Evolutionary conservation across 2,888 invertebrate genomes (phyloP).

Genomic region (Limnephilus auricula): DNA sequence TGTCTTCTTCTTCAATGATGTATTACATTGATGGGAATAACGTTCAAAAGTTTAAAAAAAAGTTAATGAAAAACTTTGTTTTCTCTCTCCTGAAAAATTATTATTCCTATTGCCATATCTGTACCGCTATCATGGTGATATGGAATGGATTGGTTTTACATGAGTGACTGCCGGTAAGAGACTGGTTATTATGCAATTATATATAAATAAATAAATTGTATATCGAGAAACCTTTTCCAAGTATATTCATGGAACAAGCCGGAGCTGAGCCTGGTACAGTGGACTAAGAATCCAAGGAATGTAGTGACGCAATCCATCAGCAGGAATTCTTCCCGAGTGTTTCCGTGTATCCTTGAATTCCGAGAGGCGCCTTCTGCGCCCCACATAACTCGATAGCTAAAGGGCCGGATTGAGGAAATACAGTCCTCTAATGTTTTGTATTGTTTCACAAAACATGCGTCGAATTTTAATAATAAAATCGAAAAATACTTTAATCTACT

Average conservation of each 20-base stretch:
- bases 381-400: neutral
- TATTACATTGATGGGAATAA: no score
- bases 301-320: slow-evolving; percentile 36
- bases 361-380: slow-evolving; percentile 32
- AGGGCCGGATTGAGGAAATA: neutral
- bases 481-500: no score
- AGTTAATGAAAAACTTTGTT: no score
- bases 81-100: no score
- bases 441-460: neutral
- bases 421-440: neutral
- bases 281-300: slow-evolving; percentile 14
- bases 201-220: neutral
- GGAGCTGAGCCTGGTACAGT: neutral
- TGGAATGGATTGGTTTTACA: neutral
- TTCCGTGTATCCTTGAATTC: slow-evolving; percentile 14
- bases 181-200: neutral
- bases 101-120: neutral
- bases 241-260: neutral
- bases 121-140: neutral
- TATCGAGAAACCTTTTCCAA: neutral
- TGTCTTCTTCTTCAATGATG: no score
- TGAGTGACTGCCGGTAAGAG: neutral
- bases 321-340: slow-evolving; percentile 22
- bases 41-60: no score
- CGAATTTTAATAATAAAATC: no score